Conservation (phyloP, 2,888 invertebrate genomes). For the Pardosa pseudoannulata region DNA sequence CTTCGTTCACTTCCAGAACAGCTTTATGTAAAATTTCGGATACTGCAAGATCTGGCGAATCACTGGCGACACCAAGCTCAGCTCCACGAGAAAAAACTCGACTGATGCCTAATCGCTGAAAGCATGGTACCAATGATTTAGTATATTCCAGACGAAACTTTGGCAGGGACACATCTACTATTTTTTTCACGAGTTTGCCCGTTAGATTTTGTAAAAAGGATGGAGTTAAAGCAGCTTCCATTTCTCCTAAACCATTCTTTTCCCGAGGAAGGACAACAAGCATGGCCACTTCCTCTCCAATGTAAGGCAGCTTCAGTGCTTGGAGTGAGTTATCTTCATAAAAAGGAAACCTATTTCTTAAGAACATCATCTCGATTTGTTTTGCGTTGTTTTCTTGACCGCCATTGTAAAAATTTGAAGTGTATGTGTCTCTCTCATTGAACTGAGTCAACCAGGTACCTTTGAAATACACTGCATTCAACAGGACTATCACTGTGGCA, state of each 20-base stretch:
- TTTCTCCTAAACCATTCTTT: conserved; percentile 21
- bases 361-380: conserved; percentile 77
- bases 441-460: conserved; percentile 78
- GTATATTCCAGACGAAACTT: conserved; percentile 54
- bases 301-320: conserved; percentile 69
- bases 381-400: conserved; percentile 34
- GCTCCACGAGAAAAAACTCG: conserved; percentile 68
- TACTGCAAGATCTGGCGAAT: conserved; percentile 62
- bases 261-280: conserved; percentile 61
- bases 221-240: conserved; percentile 30
- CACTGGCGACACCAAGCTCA: conserved; percentile 69
- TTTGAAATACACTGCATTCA: conserved; percentile 79
- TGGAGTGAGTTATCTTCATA: conserved; percentile 24
- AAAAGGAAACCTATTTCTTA: conserved; percentile 74
- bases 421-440: conserved; percentile 75
- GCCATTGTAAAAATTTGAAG: conserved; percentile 66
- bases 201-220: conserved; percentile 36
- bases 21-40: conserved; percentile 73
- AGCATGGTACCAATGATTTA: conserved; percentile 29
- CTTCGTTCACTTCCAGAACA: conserved; percentile 73
- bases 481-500: conserved; percentile 77
- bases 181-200: conserved; percentile 12
- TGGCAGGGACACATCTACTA: conserved; percentile 59
- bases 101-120: conserved; percentile 64
- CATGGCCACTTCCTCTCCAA: conserved; percentile 54